These are phyloP conservation scores for Tolmerus cingulatus DNA, from an alignment of 2,888 invertebrate species.

Conservation along the genomic window DNA sequence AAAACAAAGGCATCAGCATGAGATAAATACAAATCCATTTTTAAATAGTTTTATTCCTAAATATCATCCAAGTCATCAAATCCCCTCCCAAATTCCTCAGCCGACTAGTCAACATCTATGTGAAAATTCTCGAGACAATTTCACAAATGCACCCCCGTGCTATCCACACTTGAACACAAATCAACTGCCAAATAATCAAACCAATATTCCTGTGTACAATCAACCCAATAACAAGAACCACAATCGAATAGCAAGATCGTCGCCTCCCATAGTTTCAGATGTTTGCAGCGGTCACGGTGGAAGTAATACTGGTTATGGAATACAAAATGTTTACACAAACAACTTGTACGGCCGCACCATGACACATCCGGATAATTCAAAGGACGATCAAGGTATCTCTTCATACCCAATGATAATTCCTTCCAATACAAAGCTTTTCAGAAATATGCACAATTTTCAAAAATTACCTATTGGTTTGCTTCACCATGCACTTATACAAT, in stretches of 20 bases:
- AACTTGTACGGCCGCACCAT: constrained; percentile 49
- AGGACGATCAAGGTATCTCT: constrained; percentile 53
- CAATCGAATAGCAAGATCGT: constrained; percentile 45
- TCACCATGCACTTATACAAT: constrained; percentile 10
- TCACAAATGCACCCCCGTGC: constrained; percentile 40
- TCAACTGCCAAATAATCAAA: constrained; percentile 13
- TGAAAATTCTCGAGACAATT: constrained; percentile 6
- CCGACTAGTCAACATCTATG: constrained; percentile 42
- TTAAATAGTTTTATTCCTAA: constrained; percentile 57
- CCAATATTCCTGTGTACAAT: constrained; percentile 38
- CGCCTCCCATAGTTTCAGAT: constrained; percentile 43
- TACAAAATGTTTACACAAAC: constrained; percentile 50
- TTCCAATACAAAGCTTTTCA: constrained; percentile 41
- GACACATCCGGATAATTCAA: constrained; percentile 7
- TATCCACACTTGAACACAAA: constrained; percentile 45
- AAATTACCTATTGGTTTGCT: not conserved
- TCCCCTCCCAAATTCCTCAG: constrained; percentile 47
- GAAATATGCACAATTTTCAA: not conserved
- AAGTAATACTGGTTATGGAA: constrained; percentile 42
- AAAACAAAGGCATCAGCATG: constrained; percentile 54
- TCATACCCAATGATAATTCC: constrained; percentile 37
- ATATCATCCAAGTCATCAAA: constrained; percentile 48
- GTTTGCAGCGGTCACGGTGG: constrained; percentile 27
- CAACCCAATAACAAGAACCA: constrained; percentile 4
- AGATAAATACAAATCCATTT: constrained; percentile 58